A percentile compares a stretch with the other conserved stretches of the same genome.
These are phyloP conservation scores for Notarius lentiginosus DNA, from an alignment of 2,113 vertebrate species.

Conservation along the genomic window DNA sequence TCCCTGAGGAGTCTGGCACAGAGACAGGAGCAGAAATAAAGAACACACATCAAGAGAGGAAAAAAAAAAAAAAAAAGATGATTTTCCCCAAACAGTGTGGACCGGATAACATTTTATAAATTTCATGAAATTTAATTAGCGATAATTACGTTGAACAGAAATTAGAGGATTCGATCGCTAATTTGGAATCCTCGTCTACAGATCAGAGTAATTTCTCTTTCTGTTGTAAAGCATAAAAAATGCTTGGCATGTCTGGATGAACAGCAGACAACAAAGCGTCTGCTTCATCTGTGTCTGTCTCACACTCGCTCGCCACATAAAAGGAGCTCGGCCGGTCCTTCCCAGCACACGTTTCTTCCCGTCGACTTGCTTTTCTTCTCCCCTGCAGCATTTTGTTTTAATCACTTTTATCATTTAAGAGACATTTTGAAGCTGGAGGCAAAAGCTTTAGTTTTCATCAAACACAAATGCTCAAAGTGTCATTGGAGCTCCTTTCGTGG, in stretches of 20 bases:
- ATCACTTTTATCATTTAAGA: slow-evolving; percentile 45
- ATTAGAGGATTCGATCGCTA: neutral
- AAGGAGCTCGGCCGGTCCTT: slow-evolving; percentile 15
- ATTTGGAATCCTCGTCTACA: neutral
- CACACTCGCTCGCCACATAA: slow-evolving; percentile 38
- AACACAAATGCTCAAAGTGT: slow-evolving; percentile 11
- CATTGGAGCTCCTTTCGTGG: neutral
- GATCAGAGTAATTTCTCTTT: slow-evolving; percentile 2
- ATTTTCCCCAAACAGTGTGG: neutral
- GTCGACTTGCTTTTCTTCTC: neutral
- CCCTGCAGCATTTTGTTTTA: neutral
- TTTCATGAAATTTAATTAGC: neutral
- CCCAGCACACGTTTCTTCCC: slow-evolving; percentile 14
- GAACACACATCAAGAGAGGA: neutral
- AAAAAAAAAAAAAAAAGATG: neutral
- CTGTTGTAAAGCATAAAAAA: slow-evolving; percentile 13
- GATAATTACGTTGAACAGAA: neutral
- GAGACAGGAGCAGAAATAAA: neutral
- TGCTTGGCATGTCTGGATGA: slow-evolving; percentile 18
- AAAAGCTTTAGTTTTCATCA: slow-evolving; percentile 9
- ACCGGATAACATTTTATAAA: neutral
- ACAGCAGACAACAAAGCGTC: slow-evolving; percentile 53
- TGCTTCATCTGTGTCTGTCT: slow-evolving; percentile 57
- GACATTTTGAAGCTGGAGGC: slow-evolving; percentile 31
- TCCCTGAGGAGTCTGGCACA: slow-evolving; percentile 83